Base-by-base conservation (phyloP, 30 jellyfish, hydroid and myxozoan species). In the Clytia hemisphaerica region DNA sequence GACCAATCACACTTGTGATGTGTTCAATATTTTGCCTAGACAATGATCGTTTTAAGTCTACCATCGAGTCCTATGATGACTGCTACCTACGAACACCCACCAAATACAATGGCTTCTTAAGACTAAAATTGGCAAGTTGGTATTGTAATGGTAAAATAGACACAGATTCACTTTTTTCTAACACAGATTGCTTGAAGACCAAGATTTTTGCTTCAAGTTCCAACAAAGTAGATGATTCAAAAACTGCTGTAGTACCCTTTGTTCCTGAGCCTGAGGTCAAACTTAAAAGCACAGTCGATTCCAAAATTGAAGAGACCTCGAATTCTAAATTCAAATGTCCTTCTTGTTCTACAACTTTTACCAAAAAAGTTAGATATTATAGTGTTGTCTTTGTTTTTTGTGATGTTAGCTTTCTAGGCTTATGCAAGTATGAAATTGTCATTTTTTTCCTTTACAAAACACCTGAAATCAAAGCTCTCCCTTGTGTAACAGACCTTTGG, bases 321-420 rank as follows among this genome's bases (percentile, higher is more conserved):
- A 30, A 48, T 28, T 28, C 72, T 22, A 25, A 48, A 30, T 58
- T 58, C 44, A 58, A 25, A 51, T 58, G 72, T 58, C 72, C 72
- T 12, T 35, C 36, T 28, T 58, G 72, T 31, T 51, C 72, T 58
- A 48, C 31, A 51, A 58, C 72, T 28, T 68, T 54, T 40, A 37
- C 80, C 47, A 42, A 68, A 57, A 68, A 45, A 29, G 80, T 72
- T 21, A 68, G 47, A n/a, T n/a, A n/a, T n/a, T n/a, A n/a, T n/a
- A n/a, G n/a, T n/a, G n/a, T n/a, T n/a, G n/a, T n/a, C n/a, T n/a
- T n/a, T n/a, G n/a, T n/a, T n/a, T n/a, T n/a, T n/a, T n/a, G n/a
- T n/a, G n/a, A n/a, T n/a, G n/a, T n/a, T n/a, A n/a, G n/a, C n/a
- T n/a, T n/a, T n/a, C n/a, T n/a, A n/a, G n/a, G n/a, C n/a, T n/a